These are phyloP conservation scores for Neostethus bicornis DNA, from an alignment of 2,797 vertebrate species.

Conservation along the genomic window DNA sequence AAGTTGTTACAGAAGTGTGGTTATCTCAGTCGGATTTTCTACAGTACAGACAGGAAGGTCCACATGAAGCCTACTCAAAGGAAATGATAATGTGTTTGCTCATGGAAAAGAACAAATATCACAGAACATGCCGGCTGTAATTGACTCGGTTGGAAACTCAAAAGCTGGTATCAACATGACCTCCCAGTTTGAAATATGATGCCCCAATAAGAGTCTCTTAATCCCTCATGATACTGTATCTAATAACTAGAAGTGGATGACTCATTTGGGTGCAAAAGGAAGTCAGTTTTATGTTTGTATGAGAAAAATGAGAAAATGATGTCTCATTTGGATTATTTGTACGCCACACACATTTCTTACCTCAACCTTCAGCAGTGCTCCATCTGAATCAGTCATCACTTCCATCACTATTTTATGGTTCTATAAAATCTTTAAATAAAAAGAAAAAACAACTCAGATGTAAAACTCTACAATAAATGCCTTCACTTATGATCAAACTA, in stretches of 20 bases:
- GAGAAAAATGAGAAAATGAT: too few species aligned
- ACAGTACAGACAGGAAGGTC: background rate
- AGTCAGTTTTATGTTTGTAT: too few species aligned
- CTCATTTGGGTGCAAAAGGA: too few species aligned
- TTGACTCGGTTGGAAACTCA: background rate
- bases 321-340: too few species aligned
- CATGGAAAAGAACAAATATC: background rate
- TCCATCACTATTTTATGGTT: too few species aligned
- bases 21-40: background rate
- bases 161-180: background rate
- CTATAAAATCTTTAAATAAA: too few species aligned
- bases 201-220: background rate
- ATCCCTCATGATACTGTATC: background rate
- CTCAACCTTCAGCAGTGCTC: too few species aligned
- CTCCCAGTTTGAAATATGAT: background rate
- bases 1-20: background rate
- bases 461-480: too few species aligned
- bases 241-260: background rate
- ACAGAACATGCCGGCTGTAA: background rate
- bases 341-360: too few species aligned
- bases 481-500: too few species aligned
- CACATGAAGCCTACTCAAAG: background rate
- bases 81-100: background rate
- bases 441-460: too few species aligned
- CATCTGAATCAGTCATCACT: too few species aligned